phyloP scores from a whole-genome alignment of 2,113 vertebrate genomes.

The Pardalotus punctatus region DNA sequence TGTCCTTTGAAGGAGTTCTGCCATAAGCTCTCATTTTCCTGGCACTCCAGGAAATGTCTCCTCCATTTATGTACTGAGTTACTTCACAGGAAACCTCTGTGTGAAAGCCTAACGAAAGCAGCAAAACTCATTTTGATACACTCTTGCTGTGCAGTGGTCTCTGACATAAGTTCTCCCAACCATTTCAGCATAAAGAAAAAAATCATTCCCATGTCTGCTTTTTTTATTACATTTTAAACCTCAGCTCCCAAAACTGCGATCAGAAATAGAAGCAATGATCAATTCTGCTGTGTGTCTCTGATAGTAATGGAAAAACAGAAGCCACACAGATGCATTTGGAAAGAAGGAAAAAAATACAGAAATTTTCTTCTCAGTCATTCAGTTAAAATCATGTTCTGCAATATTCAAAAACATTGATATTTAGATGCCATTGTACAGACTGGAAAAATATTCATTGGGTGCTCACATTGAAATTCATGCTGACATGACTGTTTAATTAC shows the following conservation, averaged over 20 bases:
- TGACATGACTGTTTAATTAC: background rate
- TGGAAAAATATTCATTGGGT: background rate
- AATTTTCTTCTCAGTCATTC: background rate
- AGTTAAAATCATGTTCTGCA: background rate
- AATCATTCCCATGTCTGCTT: background rate
- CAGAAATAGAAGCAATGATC: constrained; percentile 26
- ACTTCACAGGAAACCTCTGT: constrained; percentile 2
- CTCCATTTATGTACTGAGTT: background rate
- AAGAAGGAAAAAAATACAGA: background rate
- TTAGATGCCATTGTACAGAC: background rate
- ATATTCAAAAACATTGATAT: background rate
- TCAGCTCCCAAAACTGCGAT: background rate
- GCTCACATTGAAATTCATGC: background rate
- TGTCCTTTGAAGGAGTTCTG: background rate
- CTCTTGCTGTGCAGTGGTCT: constrained; percentile 1
- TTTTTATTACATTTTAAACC: constrained; percentile 39
- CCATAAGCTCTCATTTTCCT: background rate
- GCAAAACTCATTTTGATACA: constrained; percentile 38
- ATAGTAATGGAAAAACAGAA: background rate
- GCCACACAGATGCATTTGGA: background rate
- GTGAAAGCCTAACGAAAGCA: constrained; percentile 43
- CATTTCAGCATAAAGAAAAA: background rate
- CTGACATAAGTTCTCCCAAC: background rate
- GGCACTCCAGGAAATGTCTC: background rate
- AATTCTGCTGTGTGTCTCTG: background rate